Percentiles rank a stretch among this genome's conserved stretches.
phyloP scores from a whole-genome alignment of 2,113 vertebrate species.

The Tylochromis polylepis region DNA sequence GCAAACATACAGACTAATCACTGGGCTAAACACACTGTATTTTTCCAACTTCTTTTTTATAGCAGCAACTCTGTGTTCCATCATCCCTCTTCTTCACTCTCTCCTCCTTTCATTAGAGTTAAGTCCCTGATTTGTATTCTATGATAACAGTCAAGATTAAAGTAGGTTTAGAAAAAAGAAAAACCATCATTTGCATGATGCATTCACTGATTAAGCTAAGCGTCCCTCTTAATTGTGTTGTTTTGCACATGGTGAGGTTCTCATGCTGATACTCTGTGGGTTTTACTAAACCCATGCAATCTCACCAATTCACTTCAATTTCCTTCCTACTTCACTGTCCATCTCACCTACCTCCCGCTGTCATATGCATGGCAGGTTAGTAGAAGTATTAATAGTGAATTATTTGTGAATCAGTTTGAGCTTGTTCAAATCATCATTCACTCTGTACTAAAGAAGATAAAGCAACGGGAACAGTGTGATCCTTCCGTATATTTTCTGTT shows the following conservation, averaged over 20 bases:
- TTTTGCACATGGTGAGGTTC: slow-evolving; percentile 65
- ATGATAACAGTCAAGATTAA: slow-evolving; percentile 35
- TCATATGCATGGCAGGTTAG: not conserved
- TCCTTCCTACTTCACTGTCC: slow-evolving; percentile 32
- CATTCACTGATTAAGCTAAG: slow-evolving; percentile 62
- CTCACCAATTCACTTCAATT: slow-evolving; percentile 58
- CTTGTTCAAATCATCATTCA: not conserved
- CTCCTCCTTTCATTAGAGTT: slow-evolving; percentile 54
- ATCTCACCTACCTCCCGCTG: slow-evolving; percentile 23
- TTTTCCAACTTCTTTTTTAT: not conserved
- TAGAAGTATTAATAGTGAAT: not conserved
- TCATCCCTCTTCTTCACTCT: not conserved
- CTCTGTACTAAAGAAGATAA: not conserved
- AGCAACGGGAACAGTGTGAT: not conserved
- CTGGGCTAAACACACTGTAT: not conserved
- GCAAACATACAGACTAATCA: not conserved
- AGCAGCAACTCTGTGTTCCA: not conserved
- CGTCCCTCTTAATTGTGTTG: slow-evolving; percentile 70
- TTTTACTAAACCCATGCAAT: slow-evolving; percentile 38
- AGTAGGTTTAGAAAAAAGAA: slow-evolving; percentile 37
- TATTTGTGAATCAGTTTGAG: slow-evolving; percentile 23
- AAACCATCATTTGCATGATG: slow-evolving; percentile 68
- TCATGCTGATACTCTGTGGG: slow-evolving; percentile 63
- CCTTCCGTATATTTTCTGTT: not conserved
- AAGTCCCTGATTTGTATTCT: slow-evolving; percentile 73